A percentile compares a stretch with the other conserved stretches of the same genome.
Conservation (phyloP, 2,113 vertebrate species). For the Grallaria varia region DNA sequence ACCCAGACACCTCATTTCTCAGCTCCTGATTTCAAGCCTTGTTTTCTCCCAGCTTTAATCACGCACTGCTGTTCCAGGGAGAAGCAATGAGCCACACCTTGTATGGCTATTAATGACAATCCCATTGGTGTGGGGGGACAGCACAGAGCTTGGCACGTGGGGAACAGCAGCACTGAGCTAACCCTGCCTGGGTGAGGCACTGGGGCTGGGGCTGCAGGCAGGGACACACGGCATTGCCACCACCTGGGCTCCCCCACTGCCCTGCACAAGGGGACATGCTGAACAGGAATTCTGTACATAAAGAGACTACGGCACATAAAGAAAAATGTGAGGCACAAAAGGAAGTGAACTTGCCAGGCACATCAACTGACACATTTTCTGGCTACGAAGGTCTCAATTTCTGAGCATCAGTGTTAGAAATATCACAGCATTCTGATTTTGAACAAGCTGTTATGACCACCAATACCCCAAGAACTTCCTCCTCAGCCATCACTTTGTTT, state of each 20-base stretch:
- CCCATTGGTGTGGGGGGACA: background rate
- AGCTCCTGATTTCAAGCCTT: background rate
- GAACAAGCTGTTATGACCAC: background rate
- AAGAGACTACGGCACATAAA: background rate
- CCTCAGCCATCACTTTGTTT: background rate
- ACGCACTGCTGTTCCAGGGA: background rate
- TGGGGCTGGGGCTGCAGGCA: background rate
- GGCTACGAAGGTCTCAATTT: background rate
- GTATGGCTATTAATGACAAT: background rate
- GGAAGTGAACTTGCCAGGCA: background rate
- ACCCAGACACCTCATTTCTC: background rate
- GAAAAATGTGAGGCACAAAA: background rate
- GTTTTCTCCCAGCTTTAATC: background rate
- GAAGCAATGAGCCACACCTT: background rate
- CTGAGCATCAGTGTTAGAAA: background rate
- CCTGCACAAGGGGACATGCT: accelerated
- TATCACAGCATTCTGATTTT: background rate
- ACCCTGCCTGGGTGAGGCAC: background rate
- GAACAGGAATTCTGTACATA: background rate
- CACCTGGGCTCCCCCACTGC: background rate
- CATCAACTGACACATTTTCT: background rate
- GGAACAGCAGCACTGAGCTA: accelerated
- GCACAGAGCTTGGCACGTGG: accelerated
- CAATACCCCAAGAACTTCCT: background rate
- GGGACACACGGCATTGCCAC: background rate